Conservation (phyloP, 2,113 vertebrate genomes). For the Microcebus ravelobensis region DNA sequence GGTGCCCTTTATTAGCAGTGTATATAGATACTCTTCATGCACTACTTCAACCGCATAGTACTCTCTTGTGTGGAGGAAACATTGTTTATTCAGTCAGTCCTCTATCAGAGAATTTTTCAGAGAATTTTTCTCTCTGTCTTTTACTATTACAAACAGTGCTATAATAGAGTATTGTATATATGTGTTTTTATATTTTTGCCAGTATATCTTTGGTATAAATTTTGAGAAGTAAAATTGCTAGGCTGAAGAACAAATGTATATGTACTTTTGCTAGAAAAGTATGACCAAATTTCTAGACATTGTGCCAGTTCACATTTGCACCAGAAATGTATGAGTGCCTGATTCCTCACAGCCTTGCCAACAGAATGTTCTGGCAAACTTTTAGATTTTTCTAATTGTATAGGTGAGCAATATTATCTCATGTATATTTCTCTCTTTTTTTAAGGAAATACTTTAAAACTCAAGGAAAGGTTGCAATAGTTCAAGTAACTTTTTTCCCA, state of each 20-base stretch:
- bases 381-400: slow-evolving; percentile 3
- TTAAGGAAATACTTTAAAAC: not conserved
- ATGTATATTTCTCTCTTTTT: not conserved
- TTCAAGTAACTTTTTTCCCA: not conserved
- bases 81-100: not conserved
- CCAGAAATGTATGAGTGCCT: not conserved
- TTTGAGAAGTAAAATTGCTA: slow-evolving; percentile 13
- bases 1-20: not conserved
- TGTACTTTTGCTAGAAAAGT: not conserved
- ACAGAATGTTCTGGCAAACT: not conserved
- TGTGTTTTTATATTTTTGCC: not conserved
- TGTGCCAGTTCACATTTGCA: slow-evolving; percentile 12
- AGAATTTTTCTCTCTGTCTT: not conserved
- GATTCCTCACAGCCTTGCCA: not conserved
- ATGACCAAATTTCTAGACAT: not conserved
- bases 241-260: slow-evolving; percentile 24
- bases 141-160: not conserved
- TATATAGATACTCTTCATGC: not conserved
- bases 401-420: not conserved
- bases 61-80: not conserved
- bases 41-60: not conserved
- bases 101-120: not conserved
- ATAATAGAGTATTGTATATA: not conserved
- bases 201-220: not conserved
- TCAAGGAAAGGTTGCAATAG: not conserved